Base-by-base conservation (phyloP, 2,888 invertebrate genomes). In the Chloroclystis v-ata region DNA sequence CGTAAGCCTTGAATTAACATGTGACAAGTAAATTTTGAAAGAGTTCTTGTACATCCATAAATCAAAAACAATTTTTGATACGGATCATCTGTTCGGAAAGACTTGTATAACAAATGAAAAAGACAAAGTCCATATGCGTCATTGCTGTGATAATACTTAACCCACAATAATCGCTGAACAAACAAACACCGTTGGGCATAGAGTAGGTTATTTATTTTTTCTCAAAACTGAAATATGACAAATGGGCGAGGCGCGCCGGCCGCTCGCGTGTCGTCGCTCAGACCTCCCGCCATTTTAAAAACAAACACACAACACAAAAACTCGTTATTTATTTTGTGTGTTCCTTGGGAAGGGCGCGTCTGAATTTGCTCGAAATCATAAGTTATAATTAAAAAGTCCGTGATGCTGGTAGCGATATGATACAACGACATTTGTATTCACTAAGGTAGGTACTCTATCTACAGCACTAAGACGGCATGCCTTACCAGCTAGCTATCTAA, bases 211-310 rank as follows among this genome's bases (percentile, higher is more conserved):
- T 84, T 83, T 85, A 76, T 85, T 84, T 86, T 84, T 85, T 81
- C 77, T 78, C 69, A 68, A 79, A 81, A 78, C 75, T 71, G 73
- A 82, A 85, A 82, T 85, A 86, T 87, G 87, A 87, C 85, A 85
- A 86, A 86, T 86, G 87, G 84, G 79, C 75, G 73, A 69, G 76
- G 65, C 73, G 70, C 72, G 75, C 76, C 75, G 77, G 49, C 58
- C 75, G 81, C 82, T 85, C 84, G 86, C 85, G 87, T 86, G 87
- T 87, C 85, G 85, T 82, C 85, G 80, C 80, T 73, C 78, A 72
- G 86, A 86, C 86, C 86, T 87, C 87, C 87, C 86, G 87, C 87
- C 87, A 87, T 86, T 87, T 86, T 84, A 80, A 85, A 87, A 87
- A 87, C 87, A 87, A 86, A 87, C 84, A 87, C 72, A 80, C 76